These are phyloP conservation scores for Strigops habroptila DNA, from an alignment of 2,113 vertebrate genomes.

Conservation along the genomic window DNA sequence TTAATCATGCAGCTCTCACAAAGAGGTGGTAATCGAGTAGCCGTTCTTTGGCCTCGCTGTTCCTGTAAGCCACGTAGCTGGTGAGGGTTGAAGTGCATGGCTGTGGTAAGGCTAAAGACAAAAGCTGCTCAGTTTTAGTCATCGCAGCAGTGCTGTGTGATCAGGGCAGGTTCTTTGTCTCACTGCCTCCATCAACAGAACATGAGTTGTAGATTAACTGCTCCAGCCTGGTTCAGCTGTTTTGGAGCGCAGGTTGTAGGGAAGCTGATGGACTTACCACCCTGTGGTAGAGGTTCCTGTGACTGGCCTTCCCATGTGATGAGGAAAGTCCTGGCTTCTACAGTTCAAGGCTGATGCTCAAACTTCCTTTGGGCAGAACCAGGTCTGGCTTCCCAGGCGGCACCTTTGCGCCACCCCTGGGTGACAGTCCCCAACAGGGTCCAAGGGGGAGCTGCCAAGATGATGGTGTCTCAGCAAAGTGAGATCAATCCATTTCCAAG, in stretches of 20 bases:
- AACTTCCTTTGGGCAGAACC: too few species aligned
- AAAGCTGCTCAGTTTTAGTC: background rate
- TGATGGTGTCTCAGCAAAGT: background rate
- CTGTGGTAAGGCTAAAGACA: background rate
- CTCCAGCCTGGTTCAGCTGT: background rate
- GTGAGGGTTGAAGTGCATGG: background rate
- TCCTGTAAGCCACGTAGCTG: accelerated
- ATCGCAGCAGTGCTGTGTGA: accelerated
- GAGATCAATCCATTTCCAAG: background rate
- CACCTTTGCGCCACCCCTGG: too few species aligned
- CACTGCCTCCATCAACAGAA: background rate
- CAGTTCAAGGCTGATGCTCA: background rate
- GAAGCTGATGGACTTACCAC: background rate
- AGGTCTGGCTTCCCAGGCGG: too few species aligned
- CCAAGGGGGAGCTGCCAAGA: background rate
- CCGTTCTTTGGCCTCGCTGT: too few species aligned
- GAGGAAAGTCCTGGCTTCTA: background rate
- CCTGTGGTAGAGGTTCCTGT: background rate
- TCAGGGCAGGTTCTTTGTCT: background rate
- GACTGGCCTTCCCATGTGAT: background rate
- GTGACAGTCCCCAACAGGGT: background rate
- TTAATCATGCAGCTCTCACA: background rate
- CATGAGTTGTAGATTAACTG: background rate
- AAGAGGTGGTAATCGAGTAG: background rate
- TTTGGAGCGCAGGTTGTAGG: background rate